These are phyloP conservation scores for Platysteira castanea DNA, from an alignment of 2,113 vertebrate species.

Conservation along the genomic window DNA sequence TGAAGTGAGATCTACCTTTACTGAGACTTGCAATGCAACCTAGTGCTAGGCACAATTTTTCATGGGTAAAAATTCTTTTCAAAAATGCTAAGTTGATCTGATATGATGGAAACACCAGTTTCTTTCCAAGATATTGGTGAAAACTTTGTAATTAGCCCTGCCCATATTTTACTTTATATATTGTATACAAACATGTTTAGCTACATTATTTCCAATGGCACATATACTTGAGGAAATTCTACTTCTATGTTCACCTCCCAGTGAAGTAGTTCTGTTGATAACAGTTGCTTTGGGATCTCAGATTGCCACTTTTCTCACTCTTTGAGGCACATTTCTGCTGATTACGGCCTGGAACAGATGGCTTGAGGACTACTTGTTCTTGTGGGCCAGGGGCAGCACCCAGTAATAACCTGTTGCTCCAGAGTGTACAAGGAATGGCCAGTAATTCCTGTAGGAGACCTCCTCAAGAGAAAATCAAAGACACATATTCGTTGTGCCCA, in stretches of 20 bases:
- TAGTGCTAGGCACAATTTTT: not conserved
- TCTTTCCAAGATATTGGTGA: not conserved
- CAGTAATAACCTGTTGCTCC: not conserved
- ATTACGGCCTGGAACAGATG: not conserved
- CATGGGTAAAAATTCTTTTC: not conserved
- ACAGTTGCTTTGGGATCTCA: not conserved
- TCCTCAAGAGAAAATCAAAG: not conserved
- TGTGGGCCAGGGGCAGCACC: not conserved
- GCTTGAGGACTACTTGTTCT: not conserved
- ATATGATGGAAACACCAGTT: not conserved
- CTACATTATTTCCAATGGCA: not conserved
- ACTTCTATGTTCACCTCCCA: not conserved
- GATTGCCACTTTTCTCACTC: not conserved
- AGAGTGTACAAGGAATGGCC: not conserved
- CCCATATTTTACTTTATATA: not conserved
- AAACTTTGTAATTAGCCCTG: not conserved
- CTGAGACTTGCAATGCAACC: not conserved
- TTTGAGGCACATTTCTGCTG: accelerated
- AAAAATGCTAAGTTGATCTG: not conserved
- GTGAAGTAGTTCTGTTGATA: not conserved
- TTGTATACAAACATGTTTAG: not conserved
- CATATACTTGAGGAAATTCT: not conserved
- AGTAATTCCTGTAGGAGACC: not conserved
- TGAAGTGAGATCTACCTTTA: not conserved
- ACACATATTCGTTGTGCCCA: not conserved